These are phyloP conservation scores for Cataglyphis livida DNA, from an alignment of 2,888 invertebrate genomes.

Conservation along the genomic window DNA sequence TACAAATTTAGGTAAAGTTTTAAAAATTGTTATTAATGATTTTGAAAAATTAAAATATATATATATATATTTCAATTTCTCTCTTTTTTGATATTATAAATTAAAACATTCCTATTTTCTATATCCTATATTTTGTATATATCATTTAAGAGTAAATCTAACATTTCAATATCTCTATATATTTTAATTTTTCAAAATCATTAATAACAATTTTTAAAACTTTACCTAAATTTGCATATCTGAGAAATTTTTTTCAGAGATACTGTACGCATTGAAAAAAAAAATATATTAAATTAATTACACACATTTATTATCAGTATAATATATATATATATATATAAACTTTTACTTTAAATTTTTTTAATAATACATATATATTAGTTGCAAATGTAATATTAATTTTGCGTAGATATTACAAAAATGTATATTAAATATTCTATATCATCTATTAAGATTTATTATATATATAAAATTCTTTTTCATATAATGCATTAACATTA, in stretches of 20 bases:
- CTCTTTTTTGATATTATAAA: not conserved
- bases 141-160: not conserved
- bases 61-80: not conserved
- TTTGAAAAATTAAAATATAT: not conserved
- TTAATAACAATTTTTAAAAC: not conserved
- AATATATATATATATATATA: not conserved
- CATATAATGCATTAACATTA: not conserved
- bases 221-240: not conserved
- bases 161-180: not conserved
- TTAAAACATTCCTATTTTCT: not conserved
- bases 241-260: not conserved
- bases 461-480: not conserved
- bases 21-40: not conserved
- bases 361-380: too few species aligned
- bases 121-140: not conserved
- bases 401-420: not conserved
- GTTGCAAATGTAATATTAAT: not conserved
- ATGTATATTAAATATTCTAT: not conserved
- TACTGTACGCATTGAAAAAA: not conserved
- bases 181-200: not conserved
- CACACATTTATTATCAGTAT: not conserved
- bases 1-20: not conserved
- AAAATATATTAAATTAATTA: not conserved
- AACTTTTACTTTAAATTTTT: too few species aligned
- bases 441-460: not conserved